phyloP scores from a whole-genome alignment of 2,888 invertebrate species.

The Sussaba pulchella region DNA sequence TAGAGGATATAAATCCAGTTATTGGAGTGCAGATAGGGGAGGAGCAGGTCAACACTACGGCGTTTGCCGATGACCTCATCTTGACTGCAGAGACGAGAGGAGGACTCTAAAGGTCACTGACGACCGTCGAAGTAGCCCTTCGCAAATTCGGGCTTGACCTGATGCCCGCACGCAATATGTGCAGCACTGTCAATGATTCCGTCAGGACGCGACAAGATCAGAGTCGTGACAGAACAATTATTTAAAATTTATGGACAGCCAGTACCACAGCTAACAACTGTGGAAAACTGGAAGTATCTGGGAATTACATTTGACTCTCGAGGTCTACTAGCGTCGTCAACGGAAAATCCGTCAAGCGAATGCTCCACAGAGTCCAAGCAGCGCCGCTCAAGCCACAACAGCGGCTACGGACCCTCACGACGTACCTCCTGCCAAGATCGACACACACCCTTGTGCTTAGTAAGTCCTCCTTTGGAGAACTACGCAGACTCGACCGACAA shows the following conservation, averaged over 20 bases:
- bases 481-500: background rate
- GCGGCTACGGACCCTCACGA: background rate
- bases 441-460: slow-evolving; percentile 13
- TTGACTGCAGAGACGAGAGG: slow-evolving; percentile 34
- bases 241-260: slow-evolving; percentile 8
- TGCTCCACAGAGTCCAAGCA: background rate
- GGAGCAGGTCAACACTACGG: slow-evolving; percentile 42
- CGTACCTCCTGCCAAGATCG: slow-evolving; percentile 34
- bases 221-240: background rate
- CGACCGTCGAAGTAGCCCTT: background rate
- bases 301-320: slow-evolving; percentile 4
- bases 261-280: slow-evolving; percentile 70
- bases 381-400: slow-evolving; percentile 63
- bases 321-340: background rate
- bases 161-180: slow-evolving; percentile 72
- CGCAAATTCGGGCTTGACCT: slow-evolving; percentile 42
- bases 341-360: background rate
- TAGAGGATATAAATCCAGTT: background rate
- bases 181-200: slow-evolving; percentile 67
- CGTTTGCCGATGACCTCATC: slow-evolving; percentile 69
- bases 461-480: background rate
- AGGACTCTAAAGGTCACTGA: slow-evolving; percentile 41
- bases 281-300: slow-evolving; percentile 75
- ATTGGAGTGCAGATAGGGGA: slow-evolving; percentile 45
- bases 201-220: slow-evolving; percentile 36